phyloP scores from a whole-genome alignment of 2,888 invertebrate genomes.

The Julus scandinavius region DNA sequence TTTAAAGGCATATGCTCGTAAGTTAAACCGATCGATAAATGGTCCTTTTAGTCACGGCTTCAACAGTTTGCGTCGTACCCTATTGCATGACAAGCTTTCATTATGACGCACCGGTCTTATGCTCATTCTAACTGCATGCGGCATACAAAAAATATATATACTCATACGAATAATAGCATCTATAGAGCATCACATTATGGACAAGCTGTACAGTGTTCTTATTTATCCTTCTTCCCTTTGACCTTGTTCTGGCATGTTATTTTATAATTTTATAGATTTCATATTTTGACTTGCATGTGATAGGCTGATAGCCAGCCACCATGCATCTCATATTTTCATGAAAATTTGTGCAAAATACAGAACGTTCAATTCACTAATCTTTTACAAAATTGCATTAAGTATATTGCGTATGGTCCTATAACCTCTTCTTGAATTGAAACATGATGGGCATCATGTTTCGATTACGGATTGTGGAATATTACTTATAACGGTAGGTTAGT shows the following conservation, averaged over 20 bases:
- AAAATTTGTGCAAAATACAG: background rate
- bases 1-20: background rate
- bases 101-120: background rate
- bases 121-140: too few relatives aligned
- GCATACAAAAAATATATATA: too few relatives aligned
- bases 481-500: background rate
- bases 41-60: constrained; percentile 24
- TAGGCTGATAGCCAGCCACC: background rate
- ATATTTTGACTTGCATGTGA: background rate
- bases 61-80: background rate
- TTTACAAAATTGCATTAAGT: constrained; percentile 8
- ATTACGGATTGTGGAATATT: background rate
- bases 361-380: background rate
- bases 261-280: background rate
- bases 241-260: background rate
- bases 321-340: background rate
- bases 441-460: background rate
- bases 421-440: background rate
- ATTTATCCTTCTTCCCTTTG: background rate
- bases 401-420: background rate
- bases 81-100: background rate
- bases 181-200: background rate
- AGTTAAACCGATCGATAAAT: background rate
- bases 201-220: background rate
- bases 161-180: background rate